A percentile compares a stretch with the other conserved stretches of the same genome.
These are phyloP conservation scores for Daktulosphaira vitifoliae DNA, from an alignment of 1,140 invertebrate genomes.

Conservation along the genomic window DNA sequence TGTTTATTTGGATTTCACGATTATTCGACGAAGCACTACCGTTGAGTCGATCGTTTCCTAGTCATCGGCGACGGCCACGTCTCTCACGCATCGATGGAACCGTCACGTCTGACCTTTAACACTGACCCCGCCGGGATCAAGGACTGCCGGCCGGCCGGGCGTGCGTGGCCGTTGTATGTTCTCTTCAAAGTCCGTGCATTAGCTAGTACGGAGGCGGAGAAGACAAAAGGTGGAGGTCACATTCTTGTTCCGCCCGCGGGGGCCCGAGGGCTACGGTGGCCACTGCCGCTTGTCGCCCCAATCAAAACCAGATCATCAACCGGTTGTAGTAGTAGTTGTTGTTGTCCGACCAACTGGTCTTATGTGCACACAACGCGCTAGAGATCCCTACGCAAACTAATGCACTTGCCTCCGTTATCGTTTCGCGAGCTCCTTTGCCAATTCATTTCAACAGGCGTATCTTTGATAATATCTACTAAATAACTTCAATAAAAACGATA, in stretches of 20 bases:
- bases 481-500: too few species aligned
- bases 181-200: conserved; percentile 20
- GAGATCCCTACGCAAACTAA: too few species aligned
- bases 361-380: too few species aligned
- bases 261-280: conserved; percentile 11
- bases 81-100: conserved; percentile 30
- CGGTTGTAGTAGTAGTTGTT: neutral
- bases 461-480: too few species aligned
- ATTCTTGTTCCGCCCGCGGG: conserved; percentile 25
- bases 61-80: conserved; percentile 7
- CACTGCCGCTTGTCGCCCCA: neutral
- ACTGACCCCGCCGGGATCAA: conserved; percentile 33
- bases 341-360: too few species aligned
- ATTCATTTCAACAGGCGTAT: too few species aligned
- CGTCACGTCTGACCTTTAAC: conserved; percentile 33
- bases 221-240: conserved; percentile 34
- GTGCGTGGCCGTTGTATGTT: conserved; percentile 15
- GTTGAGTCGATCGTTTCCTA: too few species aligned
- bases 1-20: too few species aligned
- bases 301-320: conserved; percentile 32
- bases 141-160: conserved; percentile 30
- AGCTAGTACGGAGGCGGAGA: neutral
- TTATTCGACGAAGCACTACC: too few species aligned
- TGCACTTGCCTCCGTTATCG: too few species aligned
- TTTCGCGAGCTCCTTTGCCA: too few species aligned